Conservation (phyloP, 2,797 vertebrate genomes). For the Cetoscarus ocellatus region DNA sequence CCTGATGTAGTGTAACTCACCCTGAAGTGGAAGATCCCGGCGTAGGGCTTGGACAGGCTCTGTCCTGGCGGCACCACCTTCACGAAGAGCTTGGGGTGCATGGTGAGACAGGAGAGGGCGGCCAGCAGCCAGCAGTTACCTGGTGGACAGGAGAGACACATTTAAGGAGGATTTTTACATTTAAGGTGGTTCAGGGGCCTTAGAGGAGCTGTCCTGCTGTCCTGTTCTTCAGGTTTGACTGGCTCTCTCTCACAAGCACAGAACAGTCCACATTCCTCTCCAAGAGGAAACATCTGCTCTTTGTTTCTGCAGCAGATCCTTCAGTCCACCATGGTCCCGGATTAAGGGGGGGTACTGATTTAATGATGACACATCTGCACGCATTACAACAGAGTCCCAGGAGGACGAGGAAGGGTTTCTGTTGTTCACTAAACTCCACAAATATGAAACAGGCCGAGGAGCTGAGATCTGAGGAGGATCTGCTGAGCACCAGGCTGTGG, state of each 20-base stretch:
- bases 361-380: not conserved
- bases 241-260: not conserved
- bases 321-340: slow-evolving; percentile 10
- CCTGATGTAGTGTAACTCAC: slow-evolving; percentile 56
- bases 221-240: not conserved
- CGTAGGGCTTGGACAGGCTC: slow-evolving; percentile 78
- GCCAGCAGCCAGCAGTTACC: slow-evolving; percentile 90
- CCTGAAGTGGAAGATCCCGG: slow-evolving; percentile 86
- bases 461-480: too few relatives aligned
- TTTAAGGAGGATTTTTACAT: not conserved
- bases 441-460: slow-evolving; percentile 54
- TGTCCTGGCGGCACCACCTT: slow-evolving; percentile 85
- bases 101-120: slow-evolving; percentile 84
- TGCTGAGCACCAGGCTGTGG: not conserved
- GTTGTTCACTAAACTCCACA: slow-evolving; percentile 27
- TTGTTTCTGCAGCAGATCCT: slow-evolving; percentile 11
- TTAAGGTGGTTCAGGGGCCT: not conserved
- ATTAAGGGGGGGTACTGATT: slow-evolving; percentile 15
- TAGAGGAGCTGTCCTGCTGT: not conserved
- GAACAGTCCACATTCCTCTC: slow-evolving; percentile 45
- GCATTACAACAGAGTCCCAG: slow-evolving; percentile 12
- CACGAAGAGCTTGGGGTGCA: slow-evolving; percentile 81
- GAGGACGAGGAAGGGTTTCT: not conserved
- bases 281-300: slow-evolving; percentile 59
- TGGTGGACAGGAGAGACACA: slow-evolving; percentile 49